These are phyloP conservation scores for Sarcophilus harrisii DNA, from an alignment of 2,797 vertebrate species.

Conservation along the genomic window DNA sequence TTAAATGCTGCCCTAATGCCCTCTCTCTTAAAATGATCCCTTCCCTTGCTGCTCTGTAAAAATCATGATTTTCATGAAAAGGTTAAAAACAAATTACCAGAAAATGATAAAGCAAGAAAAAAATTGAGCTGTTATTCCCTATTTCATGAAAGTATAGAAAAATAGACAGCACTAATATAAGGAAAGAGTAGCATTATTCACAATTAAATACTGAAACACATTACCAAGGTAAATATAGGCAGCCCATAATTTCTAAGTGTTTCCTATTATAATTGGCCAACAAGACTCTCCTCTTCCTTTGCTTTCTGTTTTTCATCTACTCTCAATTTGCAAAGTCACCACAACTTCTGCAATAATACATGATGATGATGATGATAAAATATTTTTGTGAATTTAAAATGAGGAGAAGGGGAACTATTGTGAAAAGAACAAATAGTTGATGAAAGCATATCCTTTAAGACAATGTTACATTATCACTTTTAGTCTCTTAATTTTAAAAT, in stretches of 20 bases:
- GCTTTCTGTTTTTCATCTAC: not conserved
- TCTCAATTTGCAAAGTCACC: not conserved
- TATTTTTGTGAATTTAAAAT: not conserved
- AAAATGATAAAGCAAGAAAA: not conserved
- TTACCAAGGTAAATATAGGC: not conserved
- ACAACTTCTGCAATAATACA: not conserved
- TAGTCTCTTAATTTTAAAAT: not conserved
- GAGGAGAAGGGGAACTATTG: not conserved
- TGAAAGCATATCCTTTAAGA: not conserved
- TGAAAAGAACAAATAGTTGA: not conserved
- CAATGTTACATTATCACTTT: not conserved
- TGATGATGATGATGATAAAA: not conserved
- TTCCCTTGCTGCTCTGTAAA: not conserved
- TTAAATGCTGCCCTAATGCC: constrained; percentile 33
- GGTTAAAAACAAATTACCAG: constrained; percentile 29
- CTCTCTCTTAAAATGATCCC: constrained; percentile 36
- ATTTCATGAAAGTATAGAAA: constrained; percentile 30
- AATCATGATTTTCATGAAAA: not conserved
- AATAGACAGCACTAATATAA: constrained; percentile 2
- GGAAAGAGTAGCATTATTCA: not conserved
- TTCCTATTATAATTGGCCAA: not conserved
- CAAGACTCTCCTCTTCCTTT: not conserved
- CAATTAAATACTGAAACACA: constrained; percentile 19
- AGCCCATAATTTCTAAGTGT: not conserved
- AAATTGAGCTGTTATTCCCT: not conserved